Percentiles rank a stretch among this genome's conserved stretches.
phyloP scores from a whole-genome alignment of 2,113 vertebrate genomes.

The Lophius piscatorius region DNA sequence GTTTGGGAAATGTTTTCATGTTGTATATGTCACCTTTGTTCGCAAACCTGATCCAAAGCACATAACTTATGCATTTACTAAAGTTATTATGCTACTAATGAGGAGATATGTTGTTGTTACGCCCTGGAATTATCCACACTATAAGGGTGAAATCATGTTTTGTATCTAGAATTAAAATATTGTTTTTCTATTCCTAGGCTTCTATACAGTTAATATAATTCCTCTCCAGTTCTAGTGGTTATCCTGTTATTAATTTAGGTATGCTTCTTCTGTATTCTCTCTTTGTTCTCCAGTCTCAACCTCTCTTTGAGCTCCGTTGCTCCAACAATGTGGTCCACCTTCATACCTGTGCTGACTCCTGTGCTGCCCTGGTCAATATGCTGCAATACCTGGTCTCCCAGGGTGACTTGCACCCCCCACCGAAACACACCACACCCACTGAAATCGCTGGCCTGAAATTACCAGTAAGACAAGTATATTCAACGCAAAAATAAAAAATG shows the following conservation, averaged over 20 bases:
- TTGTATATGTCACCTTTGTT: no score
- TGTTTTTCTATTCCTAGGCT: no score
- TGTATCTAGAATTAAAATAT: no score
- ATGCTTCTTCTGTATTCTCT: background rate
- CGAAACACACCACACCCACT: constrained; percentile 85
- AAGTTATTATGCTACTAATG: no score
- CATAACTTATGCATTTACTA: no score
- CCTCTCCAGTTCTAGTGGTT: background rate
- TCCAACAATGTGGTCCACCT: constrained; percentile 92
- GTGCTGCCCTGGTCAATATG: constrained; percentile 87
- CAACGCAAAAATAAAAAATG: background rate
- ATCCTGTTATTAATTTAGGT: background rate
- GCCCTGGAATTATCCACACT: no score
- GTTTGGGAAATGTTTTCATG: no score
- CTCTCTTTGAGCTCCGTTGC: constrained; percentile 91
- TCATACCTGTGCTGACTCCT: constrained; percentile 91
- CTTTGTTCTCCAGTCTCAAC: constrained; percentile 81
- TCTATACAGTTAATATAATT: no score
- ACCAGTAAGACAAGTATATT: constrained; percentile 72
- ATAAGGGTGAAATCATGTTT: no score
- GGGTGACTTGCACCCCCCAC: constrained; percentile 88
- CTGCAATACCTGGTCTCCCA: constrained; percentile 88
- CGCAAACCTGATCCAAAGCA: no score
- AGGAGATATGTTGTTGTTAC: no score
- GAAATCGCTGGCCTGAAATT: constrained; percentile 92